Conservation (phyloP, 2,113 vertebrate genomes). For the Mesembrinibis cayennensis region DNA sequence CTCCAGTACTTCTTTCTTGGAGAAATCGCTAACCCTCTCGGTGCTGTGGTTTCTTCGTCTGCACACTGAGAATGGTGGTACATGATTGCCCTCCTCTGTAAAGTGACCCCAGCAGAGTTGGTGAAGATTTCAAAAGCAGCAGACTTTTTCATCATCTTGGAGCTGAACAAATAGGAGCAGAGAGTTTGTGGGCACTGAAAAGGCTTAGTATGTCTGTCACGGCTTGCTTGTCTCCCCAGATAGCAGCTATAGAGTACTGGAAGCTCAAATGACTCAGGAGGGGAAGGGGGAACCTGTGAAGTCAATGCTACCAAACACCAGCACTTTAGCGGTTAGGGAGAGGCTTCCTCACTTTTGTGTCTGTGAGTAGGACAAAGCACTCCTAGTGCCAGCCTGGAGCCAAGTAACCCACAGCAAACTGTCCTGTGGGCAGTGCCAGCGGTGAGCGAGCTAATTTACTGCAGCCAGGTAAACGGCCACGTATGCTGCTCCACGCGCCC, state of each 20-base stretch:
- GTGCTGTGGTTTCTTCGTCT: not conserved
- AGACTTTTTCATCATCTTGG: conserved; percentile 12
- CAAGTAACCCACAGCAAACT: not conserved
- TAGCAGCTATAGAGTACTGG: not conserved
- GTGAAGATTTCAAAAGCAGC: not conserved
- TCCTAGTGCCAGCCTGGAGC: not conserved
- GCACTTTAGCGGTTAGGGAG: not conserved
- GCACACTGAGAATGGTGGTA: not conserved
- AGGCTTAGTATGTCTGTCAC: conserved; percentile 13
- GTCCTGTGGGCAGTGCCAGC: not conserved
- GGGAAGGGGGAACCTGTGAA: conserved; percentile 23
- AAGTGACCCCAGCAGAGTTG: not conserved
- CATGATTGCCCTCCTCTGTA: not conserved
- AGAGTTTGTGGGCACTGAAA: conserved; percentile 30
- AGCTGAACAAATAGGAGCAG: conserved; percentile 7
- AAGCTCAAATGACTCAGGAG: conserved; percentile 24
- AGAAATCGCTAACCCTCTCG: not conserved
- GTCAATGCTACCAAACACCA: not conserved
- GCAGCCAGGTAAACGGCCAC: not conserved
- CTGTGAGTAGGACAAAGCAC: not conserved
- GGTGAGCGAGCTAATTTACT: not conserved
- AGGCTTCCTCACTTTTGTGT: not conserved
- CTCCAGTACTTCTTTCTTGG: not conserved
- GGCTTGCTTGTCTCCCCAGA: conserved; percentile 9
- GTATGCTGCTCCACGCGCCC: not conserved